Evolutionary conservation across 2,797 vertebrate genomes (phyloP).

Genomic region (Pseudomugil gertrudae): DNA sequence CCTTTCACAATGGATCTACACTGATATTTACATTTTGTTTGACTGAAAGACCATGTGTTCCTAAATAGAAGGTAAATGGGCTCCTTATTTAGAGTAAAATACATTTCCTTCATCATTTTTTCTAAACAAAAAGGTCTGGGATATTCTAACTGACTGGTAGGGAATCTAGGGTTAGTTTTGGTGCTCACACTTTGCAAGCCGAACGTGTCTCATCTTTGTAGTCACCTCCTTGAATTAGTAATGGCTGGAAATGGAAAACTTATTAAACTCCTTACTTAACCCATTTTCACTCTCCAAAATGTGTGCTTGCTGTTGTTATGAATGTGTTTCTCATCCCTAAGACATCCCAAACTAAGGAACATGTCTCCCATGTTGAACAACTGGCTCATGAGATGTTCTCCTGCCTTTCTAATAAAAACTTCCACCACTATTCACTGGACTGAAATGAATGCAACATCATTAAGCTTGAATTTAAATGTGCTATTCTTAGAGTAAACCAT

Average conservation of each 20-base stretch:
- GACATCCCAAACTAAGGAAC: background rate
- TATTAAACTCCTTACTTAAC: background rate
- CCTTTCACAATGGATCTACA: no score
- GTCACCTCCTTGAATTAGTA: background rate
- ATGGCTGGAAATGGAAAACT: background rate
- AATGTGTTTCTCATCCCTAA: background rate
- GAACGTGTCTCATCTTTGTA: background rate
- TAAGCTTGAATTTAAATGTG: background rate
- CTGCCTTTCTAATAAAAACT: background rate
- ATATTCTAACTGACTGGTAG: no score
- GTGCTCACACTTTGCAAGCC: background rate
- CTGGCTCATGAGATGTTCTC: background rate
- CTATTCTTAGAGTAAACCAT: background rate
- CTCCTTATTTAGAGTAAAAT: background rate
- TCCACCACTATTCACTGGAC: background rate
- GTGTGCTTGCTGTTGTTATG: background rate
- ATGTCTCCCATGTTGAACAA: background rate
- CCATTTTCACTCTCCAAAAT: background rate
- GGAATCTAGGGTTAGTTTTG: background rate
- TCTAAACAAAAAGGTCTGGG: no score
- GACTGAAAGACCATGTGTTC: no score
- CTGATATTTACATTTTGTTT: no score
- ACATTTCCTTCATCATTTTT: no score
- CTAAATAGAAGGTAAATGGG: background rate
- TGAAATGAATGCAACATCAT: background rate